Percentiles rank a stretch among this genome's conserved stretches.
phyloP scores from a whole-genome alignment of 2,888 invertebrate genomes.

The Agrochola lota region DNA sequence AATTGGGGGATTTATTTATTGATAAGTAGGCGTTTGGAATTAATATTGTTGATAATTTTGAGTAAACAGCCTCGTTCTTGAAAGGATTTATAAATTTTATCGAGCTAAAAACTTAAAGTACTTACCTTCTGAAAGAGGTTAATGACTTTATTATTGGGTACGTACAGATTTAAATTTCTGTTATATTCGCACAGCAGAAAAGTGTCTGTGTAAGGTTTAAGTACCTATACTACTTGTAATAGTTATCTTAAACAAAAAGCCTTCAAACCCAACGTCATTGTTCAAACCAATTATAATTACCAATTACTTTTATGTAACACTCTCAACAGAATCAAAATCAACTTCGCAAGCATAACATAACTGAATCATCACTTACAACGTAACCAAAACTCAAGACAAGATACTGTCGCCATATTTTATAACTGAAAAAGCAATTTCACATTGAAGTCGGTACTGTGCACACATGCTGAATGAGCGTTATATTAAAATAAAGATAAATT shows the following conservation, averaged over 20 bases:
- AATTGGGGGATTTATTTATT: neutral
- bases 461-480: slow-evolving; percentile 67
- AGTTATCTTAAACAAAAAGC: neutral
- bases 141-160: neutral
- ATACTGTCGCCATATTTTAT: slow-evolving; percentile 64
- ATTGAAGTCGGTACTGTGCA: slow-evolving; percentile 61
- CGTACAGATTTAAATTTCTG: neutral
- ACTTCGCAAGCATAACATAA: slow-evolving; percentile 25
- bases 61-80: neutral
- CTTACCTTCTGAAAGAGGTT: neutral
- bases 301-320: neutral
- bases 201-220: no score
- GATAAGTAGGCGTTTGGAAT: slow-evolving; percentile 1
- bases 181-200: neutral
- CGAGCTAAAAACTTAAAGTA: neutral
- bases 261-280: no score
- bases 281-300: no score
- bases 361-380: slow-evolving; percentile 35
- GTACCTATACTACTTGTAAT: neutral
- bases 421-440: slow-evolving; percentile 68
- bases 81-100: neutral
- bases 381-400: slow-evolving; percentile 56
- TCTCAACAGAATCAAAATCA: slow-evolving; percentile 19
- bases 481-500: slow-evolving; percentile 72
- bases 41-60: slow-evolving; percentile 1